A percentile compares a stretch with the other conserved stretches of the same genome.
These are phyloP conservation scores for Indicator indicator DNA, from an alignment of 2,113 vertebrate genomes.

Conservation along the genomic window DNA sequence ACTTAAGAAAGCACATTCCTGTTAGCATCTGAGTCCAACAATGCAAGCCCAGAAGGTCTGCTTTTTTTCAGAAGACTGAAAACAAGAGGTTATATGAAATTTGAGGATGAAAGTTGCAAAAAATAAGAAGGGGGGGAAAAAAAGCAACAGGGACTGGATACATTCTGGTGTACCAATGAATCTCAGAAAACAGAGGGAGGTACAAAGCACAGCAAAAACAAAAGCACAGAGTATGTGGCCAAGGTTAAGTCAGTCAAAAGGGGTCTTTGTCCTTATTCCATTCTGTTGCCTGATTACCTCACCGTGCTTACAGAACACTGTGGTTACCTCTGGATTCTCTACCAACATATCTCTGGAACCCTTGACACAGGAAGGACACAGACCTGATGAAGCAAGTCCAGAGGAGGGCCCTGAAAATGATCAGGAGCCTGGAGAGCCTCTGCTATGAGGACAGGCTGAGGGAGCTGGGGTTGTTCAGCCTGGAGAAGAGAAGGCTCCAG, in stretches of 20 bases:
- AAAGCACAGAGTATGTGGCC: background rate
- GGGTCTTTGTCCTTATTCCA: background rate
- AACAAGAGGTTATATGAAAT: background rate
- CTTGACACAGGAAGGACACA: no score
- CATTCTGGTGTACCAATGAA: background rate
- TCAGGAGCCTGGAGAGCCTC: no score
- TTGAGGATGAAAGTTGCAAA: background rate
- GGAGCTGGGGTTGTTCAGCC: no score
- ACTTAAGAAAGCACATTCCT: slow-evolving; percentile 38
- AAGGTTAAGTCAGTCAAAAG: background rate
- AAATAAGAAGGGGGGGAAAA: no score
- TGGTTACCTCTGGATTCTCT: background rate
- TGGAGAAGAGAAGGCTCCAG: no score
- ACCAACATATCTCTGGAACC: background rate
- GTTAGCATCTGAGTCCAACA: background rate
- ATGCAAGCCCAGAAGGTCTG: background rate
- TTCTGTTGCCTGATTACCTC: background rate
- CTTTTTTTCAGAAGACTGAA: background rate
- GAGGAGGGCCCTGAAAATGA: no score
- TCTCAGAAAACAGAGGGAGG: background rate
- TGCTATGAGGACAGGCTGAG: no score
- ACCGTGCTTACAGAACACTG: rapidly evolving
- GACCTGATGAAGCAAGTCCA: no score
- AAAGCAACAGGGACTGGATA: background rate
- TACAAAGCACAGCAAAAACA: background rate